Evolutionary conservation across 2,888 invertebrate genomes (phyloP).

Genomic region (Xestia c-nigrum): DNA sequence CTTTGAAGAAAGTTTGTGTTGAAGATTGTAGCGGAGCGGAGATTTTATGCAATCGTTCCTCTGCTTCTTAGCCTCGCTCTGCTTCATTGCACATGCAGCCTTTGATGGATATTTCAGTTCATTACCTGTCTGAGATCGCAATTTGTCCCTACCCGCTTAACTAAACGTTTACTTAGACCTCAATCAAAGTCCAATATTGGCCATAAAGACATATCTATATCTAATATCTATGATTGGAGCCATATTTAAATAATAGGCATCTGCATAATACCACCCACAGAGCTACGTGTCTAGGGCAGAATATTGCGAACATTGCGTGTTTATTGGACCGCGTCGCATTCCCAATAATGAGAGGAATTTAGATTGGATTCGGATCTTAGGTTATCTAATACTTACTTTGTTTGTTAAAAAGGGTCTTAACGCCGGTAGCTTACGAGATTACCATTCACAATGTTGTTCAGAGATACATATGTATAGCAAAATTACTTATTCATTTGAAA

Average conservation of each 20-base stretch:
- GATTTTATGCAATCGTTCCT: too few relatives aligned
- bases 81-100: too few relatives aligned
- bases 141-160: background rate
- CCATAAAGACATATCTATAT: background rate
- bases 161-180: background rate
- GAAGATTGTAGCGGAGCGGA: too few relatives aligned
- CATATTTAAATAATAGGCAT: constrained; percentile 10
- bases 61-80: too few relatives aligned
- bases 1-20: too few relatives aligned
- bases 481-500: background rate
- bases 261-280: constrained; percentile 1
- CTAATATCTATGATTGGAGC: constrained; percentile 1
- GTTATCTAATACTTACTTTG: background rate
- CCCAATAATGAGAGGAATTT: background rate
- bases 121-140: too few relatives aligned
- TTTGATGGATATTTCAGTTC: background rate
- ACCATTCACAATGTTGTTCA: too few relatives aligned
- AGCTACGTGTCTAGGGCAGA: constrained; percentile 4
- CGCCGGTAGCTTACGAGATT: background rate
- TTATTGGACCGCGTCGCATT: constrained; percentile 12
- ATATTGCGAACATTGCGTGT: constrained; percentile 24
- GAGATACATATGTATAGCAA: background rate
- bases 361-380: background rate
- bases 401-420: background rate
- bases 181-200: constrained; percentile 15